Conservation (phyloP, 2,888 invertebrate species). For the Andrena hattorfiana region DNA sequence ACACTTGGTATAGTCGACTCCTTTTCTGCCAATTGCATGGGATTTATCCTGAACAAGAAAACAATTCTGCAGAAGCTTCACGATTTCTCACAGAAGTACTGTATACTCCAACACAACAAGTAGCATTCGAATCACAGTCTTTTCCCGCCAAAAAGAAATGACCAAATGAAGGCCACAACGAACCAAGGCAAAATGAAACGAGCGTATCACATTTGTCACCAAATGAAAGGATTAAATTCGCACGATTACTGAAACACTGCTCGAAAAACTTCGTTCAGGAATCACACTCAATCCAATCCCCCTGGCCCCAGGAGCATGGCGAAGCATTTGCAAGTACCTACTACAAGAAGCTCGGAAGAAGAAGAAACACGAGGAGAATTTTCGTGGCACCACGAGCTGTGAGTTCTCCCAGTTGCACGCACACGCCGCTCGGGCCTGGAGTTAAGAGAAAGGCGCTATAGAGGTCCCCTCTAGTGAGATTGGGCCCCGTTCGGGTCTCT, state of each 20-base stretch:
- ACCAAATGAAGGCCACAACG: too few species aligned
- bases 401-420: conserved; percentile 31
- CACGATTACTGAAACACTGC: too few species aligned
- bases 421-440: conserved; percentile 33
- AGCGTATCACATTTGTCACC: not conserved
- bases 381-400: not conserved
- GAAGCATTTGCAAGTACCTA: not conserved
- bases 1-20: conserved; percentile 39
- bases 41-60: not conserved
- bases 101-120: not conserved
- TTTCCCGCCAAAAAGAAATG: conserved; percentile 27
- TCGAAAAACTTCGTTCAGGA: not conserved
- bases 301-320: not conserved
- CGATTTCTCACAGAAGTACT: not conserved
- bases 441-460: conserved; percentile 65
- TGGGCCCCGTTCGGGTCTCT: conserved; percentile 70
- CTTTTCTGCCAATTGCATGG: conserved; percentile 28
- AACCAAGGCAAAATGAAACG: not conserved
- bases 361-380: not conserved
- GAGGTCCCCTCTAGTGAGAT: conserved; percentile 71
- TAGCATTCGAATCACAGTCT: not conserved
- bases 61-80: not conserved
- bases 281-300: not conserved
- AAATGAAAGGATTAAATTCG: not conserved
- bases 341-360: not conserved